Percentiles rank a stretch among this genome's conserved stretches.
Evolutionary conservation across 2,888 invertebrate species (phyloP).

Genomic region (Thalpophila matura): DNA sequence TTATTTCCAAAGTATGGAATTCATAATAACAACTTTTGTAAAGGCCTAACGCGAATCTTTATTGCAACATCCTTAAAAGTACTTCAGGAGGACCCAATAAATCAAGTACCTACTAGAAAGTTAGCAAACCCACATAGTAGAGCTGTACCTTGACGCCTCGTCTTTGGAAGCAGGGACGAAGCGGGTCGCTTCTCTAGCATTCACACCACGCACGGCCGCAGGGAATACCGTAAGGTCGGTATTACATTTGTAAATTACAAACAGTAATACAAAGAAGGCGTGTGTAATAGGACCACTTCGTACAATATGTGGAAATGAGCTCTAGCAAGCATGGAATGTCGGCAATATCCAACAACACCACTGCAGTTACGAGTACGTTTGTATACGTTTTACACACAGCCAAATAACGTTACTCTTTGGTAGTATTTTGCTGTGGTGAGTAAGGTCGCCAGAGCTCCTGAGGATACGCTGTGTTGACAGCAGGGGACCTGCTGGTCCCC

Average conservation of each 20-base stretch:
- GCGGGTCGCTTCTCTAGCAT: conserved; percentile 42
- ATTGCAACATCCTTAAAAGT: too few relatives aligned
- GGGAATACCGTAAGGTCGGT: conserved; percentile 58
- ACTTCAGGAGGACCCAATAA: background rate
- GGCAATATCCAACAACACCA: background rate
- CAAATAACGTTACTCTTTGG: too few relatives aligned
- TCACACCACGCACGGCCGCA: conserved; percentile 51
- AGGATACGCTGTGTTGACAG: too few relatives aligned
- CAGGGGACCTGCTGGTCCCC: too few relatives aligned
- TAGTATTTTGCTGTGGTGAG: too few relatives aligned
- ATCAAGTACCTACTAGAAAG: conserved; percentile 11
- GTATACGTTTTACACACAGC: background rate
- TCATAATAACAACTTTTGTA: too few relatives aligned
- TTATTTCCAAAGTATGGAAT: too few relatives aligned
- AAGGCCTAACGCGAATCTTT: too few relatives aligned
- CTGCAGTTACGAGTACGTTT: background rate
- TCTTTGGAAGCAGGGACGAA: conserved; percentile 13
- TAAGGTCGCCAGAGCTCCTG: too few relatives aligned
- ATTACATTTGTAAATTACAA: conserved; percentile 49
- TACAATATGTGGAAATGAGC: background rate
- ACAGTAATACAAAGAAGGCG: background rate
- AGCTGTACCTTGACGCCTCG: conserved; percentile 16
- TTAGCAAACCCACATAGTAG: background rate
- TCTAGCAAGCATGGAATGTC: background rate
- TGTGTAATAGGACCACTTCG: conserved; percentile 14